Conservation (phyloP, 2,888 invertebrate genomes). For the Tolmerus cingulatus region DNA sequence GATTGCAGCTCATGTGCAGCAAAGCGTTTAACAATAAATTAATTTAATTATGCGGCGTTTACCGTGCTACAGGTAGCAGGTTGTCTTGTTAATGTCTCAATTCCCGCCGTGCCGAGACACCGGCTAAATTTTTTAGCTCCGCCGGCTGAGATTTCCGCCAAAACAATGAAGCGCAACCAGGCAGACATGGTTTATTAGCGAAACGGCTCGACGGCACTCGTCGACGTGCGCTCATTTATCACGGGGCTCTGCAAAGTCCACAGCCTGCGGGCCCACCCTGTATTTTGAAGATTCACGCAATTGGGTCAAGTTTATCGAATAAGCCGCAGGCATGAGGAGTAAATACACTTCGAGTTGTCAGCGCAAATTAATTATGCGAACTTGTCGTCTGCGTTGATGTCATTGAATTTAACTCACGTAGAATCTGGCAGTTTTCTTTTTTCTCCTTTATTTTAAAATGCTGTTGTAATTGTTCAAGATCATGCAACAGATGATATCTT, state of each 20-base stretch:
- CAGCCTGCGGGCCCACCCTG: not conserved
- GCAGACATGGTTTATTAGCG: not conserved
- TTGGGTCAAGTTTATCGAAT: constrained; percentile 24
- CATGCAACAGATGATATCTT: not conserved
- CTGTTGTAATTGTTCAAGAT: not conserved
- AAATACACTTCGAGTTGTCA: constrained; percentile 27
- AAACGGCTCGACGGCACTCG: not conserved
- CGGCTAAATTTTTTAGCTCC: not conserved
- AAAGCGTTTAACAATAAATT: constrained; percentile 21
- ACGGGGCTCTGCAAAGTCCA: not conserved
- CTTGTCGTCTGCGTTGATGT: constrained; percentile 10
- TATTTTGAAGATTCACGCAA: constrained; percentile 14
- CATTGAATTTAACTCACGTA: constrained; percentile 26
- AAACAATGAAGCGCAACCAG: not conserved
- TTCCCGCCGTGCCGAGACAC: constrained; percentile 12
- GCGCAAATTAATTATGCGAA: constrained; percentile 36
- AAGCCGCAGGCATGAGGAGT: not conserved
- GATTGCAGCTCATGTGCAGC: constrained; percentile 8
- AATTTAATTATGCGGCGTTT: constrained; percentile 14
- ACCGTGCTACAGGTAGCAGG: not conserved
- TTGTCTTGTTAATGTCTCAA: not conserved
- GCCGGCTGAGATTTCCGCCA: constrained; percentile 3
- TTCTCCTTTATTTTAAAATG: not conserved
- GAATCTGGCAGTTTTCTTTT: not conserved
- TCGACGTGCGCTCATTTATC: not conserved